Evolutionary conservation across 1,140 invertebrate species (phyloP).

Genomic region (Drosophila lini): DNA sequence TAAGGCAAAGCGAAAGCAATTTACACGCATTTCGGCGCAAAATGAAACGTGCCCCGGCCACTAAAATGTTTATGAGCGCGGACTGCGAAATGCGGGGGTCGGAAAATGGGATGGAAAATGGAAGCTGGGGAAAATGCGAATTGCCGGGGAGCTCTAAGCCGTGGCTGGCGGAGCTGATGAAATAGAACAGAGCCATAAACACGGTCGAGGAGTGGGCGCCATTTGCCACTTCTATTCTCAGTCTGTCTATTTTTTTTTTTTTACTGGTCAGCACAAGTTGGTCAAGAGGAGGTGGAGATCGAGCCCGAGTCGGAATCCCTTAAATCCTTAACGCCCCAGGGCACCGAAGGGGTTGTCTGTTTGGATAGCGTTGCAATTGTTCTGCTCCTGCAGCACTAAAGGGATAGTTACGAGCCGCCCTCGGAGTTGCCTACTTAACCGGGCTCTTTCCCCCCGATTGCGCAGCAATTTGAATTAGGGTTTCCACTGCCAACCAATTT

Average conservation of each 20-base stretch:
- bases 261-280: constrained; percentile 27
- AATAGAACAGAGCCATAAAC: constrained; percentile 41
- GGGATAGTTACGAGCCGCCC: constrained; percentile 4
- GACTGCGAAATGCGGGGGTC: constrained; percentile 34
- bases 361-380: constrained; percentile 68
- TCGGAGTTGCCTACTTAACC: constrained; percentile 68
- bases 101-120: constrained; percentile 8
- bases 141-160: constrained; percentile 28
- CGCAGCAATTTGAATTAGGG: constrained; percentile 30
- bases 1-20: constrained; percentile 74
- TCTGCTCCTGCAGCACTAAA: constrained; percentile 33
- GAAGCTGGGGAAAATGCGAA: constrained; percentile 21
- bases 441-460: constrained; percentile 27
- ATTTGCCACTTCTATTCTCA: neutral
- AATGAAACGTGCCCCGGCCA: constrained; percentile 66
- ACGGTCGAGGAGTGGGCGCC: neutral
- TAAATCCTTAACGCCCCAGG: constrained; percentile 22
- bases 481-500: constrained; percentile 6
- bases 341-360: constrained; percentile 58
- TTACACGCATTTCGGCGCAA: constrained; percentile 69
- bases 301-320: neutral
- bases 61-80: constrained; percentile 66
- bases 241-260: neutral
- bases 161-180: constrained; percentile 26
- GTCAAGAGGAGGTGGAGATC: constrained; percentile 25